Conservation (phyloP, 2,113 vertebrate species). For the Lepisosteus oculatus region DNA sequence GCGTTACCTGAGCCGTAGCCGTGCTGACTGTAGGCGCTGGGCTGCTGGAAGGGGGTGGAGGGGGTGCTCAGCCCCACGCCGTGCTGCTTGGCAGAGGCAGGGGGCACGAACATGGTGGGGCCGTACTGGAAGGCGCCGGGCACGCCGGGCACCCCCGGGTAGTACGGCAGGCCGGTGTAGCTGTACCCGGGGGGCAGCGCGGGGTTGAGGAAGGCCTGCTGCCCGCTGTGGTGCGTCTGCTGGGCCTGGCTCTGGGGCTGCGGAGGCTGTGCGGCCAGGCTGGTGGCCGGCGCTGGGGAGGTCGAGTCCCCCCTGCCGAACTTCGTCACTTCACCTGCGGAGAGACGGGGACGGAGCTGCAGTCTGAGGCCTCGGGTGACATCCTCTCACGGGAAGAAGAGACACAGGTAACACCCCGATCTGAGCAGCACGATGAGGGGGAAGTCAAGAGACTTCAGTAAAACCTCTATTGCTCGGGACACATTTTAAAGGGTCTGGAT, state of each 20-base stretch:
- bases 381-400: neutral
- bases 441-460: neutral
- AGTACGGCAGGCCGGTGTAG: slow-evolving; percentile 94
- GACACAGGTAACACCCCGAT: neutral
- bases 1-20: slow-evolving; percentile 76
- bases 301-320: slow-evolving; percentile 90
- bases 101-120: slow-evolving; percentile 92
- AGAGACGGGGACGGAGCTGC: slow-evolving; percentile 15
- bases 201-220: slow-evolving; percentile 90
- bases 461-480: neutral
- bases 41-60: slow-evolving; percentile 83
- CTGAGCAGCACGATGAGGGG: neutral
- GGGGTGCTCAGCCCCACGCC: slow-evolving; percentile 75
- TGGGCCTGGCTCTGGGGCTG: slow-evolving; percentile 81
- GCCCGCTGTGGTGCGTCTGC: slow-evolving; percentile 81
- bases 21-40: slow-evolving; percentile 84
- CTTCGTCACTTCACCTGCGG: slow-evolving; percentile 85
- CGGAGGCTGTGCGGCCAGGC: slow-evolving; percentile 76
- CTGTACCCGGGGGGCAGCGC: slow-evolving; percentile 88
- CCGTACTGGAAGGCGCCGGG: slow-evolving; percentile 94
- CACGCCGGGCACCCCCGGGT: slow-evolving; percentile 80
- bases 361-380: neutral
- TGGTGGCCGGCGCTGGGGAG: slow-evolving; percentile 86
- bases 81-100: slow-evolving; percentile 86
- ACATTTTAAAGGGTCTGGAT: too few species aligned